A percentile compares a stretch with the other conserved stretches of the same genome.
These are phyloP conservation scores for Hydractinia echinata DNA, from an alignment of 30 jellyfish, hydroid and myxozoan species.

Conservation along the genomic window DNA sequence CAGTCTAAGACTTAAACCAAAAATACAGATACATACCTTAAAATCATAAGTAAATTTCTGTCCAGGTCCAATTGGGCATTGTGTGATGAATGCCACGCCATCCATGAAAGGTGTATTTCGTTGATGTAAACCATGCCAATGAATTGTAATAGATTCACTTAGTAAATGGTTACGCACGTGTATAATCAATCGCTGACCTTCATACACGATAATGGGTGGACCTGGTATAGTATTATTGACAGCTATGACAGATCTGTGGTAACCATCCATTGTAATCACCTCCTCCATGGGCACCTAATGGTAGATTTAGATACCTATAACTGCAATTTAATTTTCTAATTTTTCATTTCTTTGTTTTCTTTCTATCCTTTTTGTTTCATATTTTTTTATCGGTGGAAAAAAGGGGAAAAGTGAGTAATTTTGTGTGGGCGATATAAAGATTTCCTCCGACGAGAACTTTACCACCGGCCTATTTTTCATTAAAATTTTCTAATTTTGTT, in stretches of 20 bases:
- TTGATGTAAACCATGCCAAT: conserved; percentile 58
- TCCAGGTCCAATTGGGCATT: conserved; percentile 38
- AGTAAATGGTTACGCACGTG: conserved; percentile 34
- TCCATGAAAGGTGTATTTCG: conserved; percentile 43
- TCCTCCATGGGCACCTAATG: conserved; percentile 31
- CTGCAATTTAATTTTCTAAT: background rate
- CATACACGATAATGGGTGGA: conserved; percentile 48
- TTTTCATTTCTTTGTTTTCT: too few relatives aligned
- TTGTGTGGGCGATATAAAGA: too few relatives aligned
- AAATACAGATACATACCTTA: conserved; percentile 1
- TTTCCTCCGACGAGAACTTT: too few relatives aligned
- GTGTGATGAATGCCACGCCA: conserved; percentile 49
- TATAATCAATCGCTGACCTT: conserved; percentile 26
- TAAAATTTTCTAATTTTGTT: too few relatives aligned
- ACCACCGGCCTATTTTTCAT: too few relatives aligned
- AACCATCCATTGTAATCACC: conserved; percentile 41
- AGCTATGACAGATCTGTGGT: conserved; percentile 24
- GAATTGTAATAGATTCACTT: conserved; percentile 37
- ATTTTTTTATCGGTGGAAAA: background rate
- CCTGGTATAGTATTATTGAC: conserved; percentile 43
- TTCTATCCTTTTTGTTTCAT: background rate
- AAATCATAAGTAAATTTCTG: conserved; percentile 36
- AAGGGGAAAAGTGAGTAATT: background rate
- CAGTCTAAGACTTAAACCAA: background rate
- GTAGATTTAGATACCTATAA: too few relatives aligned